Evolutionary conservation across 1,140 invertebrate genomes (phyloP), one percentile per base, ranked within the genome.

Genomic region (Monomorium pharaonis): DNA sequence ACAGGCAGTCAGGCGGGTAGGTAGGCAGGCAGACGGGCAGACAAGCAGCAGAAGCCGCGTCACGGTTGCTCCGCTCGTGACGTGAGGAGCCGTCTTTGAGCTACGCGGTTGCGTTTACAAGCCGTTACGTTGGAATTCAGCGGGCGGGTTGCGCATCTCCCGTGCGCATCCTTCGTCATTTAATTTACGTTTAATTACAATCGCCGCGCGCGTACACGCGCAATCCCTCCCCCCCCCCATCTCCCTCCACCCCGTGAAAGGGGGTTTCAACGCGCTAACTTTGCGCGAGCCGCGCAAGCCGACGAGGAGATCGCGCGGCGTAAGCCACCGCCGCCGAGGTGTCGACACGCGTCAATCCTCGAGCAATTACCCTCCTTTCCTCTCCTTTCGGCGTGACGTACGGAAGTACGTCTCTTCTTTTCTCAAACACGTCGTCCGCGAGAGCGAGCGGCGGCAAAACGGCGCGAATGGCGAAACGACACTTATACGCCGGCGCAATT

Each of bases 151-250:
- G 42, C 42, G 37, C 56, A n/a, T n/a, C n/a, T n/a, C n/a, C n/a
- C n/a, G n/a, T n/a, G 74, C 56, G 42, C 37, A 60, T 33, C 56
- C 76, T 54, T 65, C 47, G 37, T 80, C 76, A 67, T 72, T 72
- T 83, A 83, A 83, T 83, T 83, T 54, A 42, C 78, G 78, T 72
- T 83, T 83, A 83, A 83, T 83, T 72, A 83, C 67, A 58, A 72
- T 54, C 51, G 14, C 65, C 49, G n/a, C 33, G 18, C 9, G 21
- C 49, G 65, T n/a, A n/a, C n/a, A n/a, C n/a, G n/a, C n/a, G n/a
- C n/a, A n/a, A n/a, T n/a, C n/a, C n/a, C n/a, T n/a, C n/a, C n/a
- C n/a, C n/a, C n/a, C n/a, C n/a, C n/a, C n/a, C n/a, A n/a, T n/a
- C n/a, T n/a, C n/a, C n/a, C 14, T 14, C 67, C n/a, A 5, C 18